These are phyloP conservation scores for Lysiphlebus fabarum DNA, from an alignment of 1,140 invertebrate species.

Conservation along the genomic window DNA sequence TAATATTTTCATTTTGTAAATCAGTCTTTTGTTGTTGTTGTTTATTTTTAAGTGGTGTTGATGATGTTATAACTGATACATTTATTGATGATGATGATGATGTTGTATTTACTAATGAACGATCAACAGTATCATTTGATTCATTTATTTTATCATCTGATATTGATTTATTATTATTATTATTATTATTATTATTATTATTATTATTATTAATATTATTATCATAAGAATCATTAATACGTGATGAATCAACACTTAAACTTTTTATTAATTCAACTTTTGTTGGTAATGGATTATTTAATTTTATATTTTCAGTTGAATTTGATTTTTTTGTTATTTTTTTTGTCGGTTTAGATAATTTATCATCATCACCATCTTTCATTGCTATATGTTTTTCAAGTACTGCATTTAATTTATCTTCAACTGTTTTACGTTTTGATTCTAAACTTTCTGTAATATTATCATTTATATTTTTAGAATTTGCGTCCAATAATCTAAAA, in stretches of 20 bases:
- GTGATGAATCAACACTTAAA: slow-evolving; percentile 43
- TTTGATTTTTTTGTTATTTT: slow-evolving; percentile 36
- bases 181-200: slow-evolving; percentile 23
- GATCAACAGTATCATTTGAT: slow-evolving; percentile 32
- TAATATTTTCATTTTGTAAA: slow-evolving; percentile 31
- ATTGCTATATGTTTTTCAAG: slow-evolving; percentile 48
- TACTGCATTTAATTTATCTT: slow-evolving; percentile 51
- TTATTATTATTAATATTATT: slow-evolving; percentile 25
- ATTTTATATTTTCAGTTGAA: slow-evolving; percentile 47
- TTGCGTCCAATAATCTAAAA: slow-evolving; percentile 9
- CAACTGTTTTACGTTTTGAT: slow-evolving; percentile 48
- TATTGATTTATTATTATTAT: slow-evolving; percentile 19
- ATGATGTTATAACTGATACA: slow-evolving; percentile 52
- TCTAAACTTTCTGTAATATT: slow-evolving; percentile 30
- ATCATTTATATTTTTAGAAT: too few relatives aligned
- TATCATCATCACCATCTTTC: slow-evolving; percentile 18
- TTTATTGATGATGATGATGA: slow-evolving; percentile 35
- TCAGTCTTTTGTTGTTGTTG: too few relatives aligned
- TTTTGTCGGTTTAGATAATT: slow-evolving; percentile 29
- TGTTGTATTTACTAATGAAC: slow-evolving; percentile 11
- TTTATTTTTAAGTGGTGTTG: slow-evolving; percentile 44
- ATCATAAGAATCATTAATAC: slow-evolving; percentile 42
- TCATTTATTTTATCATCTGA: not conserved
- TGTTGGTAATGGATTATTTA: slow-evolving; percentile 26
- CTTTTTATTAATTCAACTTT: slow-evolving; percentile 37